Percentiles rank a stretch among this genome's conserved stretches.
Conservation (phyloP, 2,113 vertebrate species). For the Phylloscopus whistleri region DNA sequence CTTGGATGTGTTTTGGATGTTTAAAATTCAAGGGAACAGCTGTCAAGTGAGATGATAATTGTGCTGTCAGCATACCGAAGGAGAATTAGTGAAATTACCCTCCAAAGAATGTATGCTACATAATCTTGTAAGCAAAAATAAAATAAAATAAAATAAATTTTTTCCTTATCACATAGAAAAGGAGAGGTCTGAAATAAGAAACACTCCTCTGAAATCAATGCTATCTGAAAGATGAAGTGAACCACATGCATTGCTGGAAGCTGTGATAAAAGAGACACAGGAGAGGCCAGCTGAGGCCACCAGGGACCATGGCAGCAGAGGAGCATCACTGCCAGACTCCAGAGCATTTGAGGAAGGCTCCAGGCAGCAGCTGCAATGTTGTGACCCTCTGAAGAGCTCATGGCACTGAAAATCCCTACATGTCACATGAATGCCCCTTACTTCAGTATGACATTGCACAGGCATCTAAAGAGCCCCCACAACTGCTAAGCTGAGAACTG, state of each 20-base stretch:
- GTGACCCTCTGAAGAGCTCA: neutral
- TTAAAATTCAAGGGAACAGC: conserved; percentile 39
- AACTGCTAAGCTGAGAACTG: neutral
- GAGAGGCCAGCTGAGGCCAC: neutral
- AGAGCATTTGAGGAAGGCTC: neutral
- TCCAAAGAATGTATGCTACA: neutral
- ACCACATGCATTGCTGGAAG: neutral
- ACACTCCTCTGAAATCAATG: neutral
- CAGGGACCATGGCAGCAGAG: neutral
- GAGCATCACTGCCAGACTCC: neutral
- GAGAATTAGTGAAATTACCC: conserved; percentile 26
- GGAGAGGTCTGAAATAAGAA: neutral
- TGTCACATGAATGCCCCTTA: neutral
- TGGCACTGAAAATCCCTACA: neutral
- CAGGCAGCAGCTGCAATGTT: neutral
- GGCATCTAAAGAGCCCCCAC: neutral
- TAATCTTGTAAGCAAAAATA: neutral
- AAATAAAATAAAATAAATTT: neutral
- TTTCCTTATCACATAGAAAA: neutral
- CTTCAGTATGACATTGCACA: neutral
- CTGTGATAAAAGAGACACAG: neutral
- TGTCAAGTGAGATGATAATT: conserved; percentile 42
- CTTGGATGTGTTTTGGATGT: neutral
- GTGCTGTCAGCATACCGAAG: neutral
- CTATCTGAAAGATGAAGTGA: neutral